Evolutionary conservation across 2,797 vertebrate species (phyloP).

Genomic region (Danio aesculapii): DNA sequence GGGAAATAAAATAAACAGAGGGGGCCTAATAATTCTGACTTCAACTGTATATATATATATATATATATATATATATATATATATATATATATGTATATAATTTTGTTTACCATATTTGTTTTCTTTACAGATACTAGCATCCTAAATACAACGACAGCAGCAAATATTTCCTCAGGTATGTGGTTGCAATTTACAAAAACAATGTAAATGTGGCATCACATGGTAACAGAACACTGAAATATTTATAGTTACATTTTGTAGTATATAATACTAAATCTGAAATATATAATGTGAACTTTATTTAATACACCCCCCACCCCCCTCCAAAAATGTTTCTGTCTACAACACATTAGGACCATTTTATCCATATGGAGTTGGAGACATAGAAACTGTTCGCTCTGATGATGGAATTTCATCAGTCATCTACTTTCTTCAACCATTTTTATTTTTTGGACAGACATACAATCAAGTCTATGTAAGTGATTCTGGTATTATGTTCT

Average conservation of each 20-base stretch:
- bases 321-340: background rate
- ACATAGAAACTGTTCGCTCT: rapidly evolving
- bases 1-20: too few species aligned
- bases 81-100: too few species aligned
- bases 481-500: background rate
- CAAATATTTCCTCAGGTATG: slow-evolving; percentile 13
- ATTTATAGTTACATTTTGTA: background rate
- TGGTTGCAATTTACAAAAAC: background rate
- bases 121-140: background rate
- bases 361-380: slow-evolving; percentile 61
- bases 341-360: slow-evolving; percentile 54
- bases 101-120: background rate
- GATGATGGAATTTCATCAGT: slow-evolving; percentile 67
- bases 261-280: too few species aligned
- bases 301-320: background rate
- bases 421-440: slow-evolving; percentile 48
- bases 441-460: slow-evolving; percentile 61
- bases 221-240: background rate
- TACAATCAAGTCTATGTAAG: slow-evolving; percentile 66
- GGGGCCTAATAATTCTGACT: too few species aligned
- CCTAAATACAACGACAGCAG: background rate
- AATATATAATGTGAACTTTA: background rate
- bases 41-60: too few species aligned
- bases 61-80: too few species aligned
- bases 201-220: background rate